Conservation (phyloP, 2,113 vertebrate genomes). For the Nothoprocta pentlandii region DNA sequence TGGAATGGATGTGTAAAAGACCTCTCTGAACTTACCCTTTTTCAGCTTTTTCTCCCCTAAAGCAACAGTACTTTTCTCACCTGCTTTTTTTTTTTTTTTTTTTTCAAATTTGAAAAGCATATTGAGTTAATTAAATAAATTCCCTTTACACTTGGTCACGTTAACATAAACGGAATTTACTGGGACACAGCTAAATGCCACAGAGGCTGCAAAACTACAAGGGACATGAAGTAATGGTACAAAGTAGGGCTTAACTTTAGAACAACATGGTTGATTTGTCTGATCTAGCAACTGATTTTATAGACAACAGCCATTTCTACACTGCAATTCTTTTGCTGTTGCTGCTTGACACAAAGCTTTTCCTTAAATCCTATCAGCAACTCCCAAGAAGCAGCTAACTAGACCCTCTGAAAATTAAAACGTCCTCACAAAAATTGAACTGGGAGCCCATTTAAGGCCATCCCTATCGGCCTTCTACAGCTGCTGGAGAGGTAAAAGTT, state of each 20-base stretch:
- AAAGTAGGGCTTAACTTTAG: neutral
- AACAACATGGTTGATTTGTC: neutral
- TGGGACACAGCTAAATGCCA: neutral
- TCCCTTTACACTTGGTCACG: neutral
- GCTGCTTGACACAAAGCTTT: neutral
- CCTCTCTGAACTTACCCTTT: neutral
- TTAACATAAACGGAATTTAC: neutral
- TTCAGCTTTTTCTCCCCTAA: neutral
- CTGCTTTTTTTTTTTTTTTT: neutral
- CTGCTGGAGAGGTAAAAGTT: neutral
- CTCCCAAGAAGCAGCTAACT: neutral
- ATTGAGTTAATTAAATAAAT: neutral
- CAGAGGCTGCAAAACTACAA: neutral
- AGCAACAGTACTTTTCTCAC: neutral
- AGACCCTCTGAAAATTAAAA: neutral
- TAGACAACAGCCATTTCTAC: neutral
- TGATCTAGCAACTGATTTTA: neutral
- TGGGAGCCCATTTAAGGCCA: neutral
- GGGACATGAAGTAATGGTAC: neutral
- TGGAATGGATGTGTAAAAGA: neutral
- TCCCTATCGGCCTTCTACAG: neutral
- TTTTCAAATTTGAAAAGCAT: neutral
- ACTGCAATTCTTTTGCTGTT: neutral
- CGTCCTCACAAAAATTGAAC: neutral
- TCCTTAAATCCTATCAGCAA: neutral